A percentile compares a stretch with the other conserved stretches of the same genome.
Evolutionary conservation across 2,113 vertebrate species (phyloP).

Genomic region (Porphyrio hochstetteri): DNA sequence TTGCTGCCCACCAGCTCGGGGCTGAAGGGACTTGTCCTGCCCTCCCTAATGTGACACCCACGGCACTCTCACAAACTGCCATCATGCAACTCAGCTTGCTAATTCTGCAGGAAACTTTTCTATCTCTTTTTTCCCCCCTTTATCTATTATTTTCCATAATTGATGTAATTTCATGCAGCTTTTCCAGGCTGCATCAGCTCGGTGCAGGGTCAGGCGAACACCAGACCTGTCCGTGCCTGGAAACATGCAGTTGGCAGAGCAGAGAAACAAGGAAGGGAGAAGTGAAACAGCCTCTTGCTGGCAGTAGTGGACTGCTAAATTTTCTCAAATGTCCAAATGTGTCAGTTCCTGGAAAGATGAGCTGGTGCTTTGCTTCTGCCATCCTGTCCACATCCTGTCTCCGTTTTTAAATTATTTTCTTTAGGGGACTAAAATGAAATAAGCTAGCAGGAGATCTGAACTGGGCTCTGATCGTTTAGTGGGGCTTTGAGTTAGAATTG

Average conservation of each 20-base stretch:
- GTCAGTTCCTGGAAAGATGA: background rate
- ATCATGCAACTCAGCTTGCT: background rate
- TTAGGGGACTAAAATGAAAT: background rate
- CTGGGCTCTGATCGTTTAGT: background rate
- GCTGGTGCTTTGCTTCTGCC: background rate
- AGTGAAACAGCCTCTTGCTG: background rate
- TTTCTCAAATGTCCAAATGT: background rate
- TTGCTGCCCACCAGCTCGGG: background rate
- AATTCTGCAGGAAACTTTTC: background rate
- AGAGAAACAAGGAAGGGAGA: background rate
- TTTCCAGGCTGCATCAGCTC: background rate
- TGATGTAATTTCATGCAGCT: background rate
- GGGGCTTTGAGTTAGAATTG: background rate
- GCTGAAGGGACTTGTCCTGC: background rate
- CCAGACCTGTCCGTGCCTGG: background rate
- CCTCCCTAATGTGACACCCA: background rate
- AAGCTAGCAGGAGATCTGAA: background rate
- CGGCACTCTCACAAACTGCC: background rate
- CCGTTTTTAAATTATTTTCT: background rate
- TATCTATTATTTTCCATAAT: accelerated
- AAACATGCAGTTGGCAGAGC: background rate
- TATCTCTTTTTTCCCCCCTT: too few species aligned
- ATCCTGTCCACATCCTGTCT: background rate
- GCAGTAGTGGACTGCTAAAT: background rate
- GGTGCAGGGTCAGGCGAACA: background rate